phyloP scores from a whole-genome alignment of 2,888 invertebrate species.

The Harpalus rubripes region DNA sequence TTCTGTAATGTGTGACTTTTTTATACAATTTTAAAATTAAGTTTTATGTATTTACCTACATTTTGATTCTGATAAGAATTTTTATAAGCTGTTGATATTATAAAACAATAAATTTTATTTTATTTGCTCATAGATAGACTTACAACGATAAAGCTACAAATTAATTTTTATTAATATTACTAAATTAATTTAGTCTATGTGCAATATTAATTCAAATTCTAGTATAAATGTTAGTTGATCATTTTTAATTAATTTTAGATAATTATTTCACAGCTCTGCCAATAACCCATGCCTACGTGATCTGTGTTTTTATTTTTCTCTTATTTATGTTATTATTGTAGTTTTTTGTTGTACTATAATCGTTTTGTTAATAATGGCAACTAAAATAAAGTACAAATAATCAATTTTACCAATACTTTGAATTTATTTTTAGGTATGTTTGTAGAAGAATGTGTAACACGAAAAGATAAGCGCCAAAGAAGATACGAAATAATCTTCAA shows the following conservation, averaged over 20 bases:
- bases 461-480: slow-evolving; percentile 42
- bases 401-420: slow-evolving; percentile 31
- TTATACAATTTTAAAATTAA: slow-evolving; percentile 39
- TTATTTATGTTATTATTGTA: slow-evolving; percentile 60
- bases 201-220: slow-evolving; percentile 40
- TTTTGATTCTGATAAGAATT: background rate
- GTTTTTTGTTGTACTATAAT: slow-evolving; percentile 53
- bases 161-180: slow-evolving; percentile 35
- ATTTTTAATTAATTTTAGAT: slow-evolving; percentile 35
- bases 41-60: slow-evolving; percentile 41
- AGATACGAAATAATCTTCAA: slow-evolving; percentile 13
- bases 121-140: slow-evolving; percentile 23
- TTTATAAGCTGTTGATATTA: slow-evolving; percentile 27
- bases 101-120: slow-evolving; percentile 10
- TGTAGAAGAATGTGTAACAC: slow-evolving; percentile 60
- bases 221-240: slow-evolving; percentile 31
- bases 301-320: slow-evolving; percentile 54
- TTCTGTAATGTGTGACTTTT: slow-evolving; percentile 20
- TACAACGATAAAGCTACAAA: slow-evolving; percentile 24
- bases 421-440: slow-evolving; percentile 51
- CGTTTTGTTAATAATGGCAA: slow-evolving; percentile 56
- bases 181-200: slow-evolving; percentile 27
- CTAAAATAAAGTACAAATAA: slow-evolving; percentile 61
- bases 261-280: slow-evolving; percentile 58
- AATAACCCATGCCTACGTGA: slow-evolving; percentile 55